Evolutionary conservation across 2,888 invertebrate species (phyloP), one percentile per base, ranked within the genome.

Genomic region (Theretra japonica): DNA sequence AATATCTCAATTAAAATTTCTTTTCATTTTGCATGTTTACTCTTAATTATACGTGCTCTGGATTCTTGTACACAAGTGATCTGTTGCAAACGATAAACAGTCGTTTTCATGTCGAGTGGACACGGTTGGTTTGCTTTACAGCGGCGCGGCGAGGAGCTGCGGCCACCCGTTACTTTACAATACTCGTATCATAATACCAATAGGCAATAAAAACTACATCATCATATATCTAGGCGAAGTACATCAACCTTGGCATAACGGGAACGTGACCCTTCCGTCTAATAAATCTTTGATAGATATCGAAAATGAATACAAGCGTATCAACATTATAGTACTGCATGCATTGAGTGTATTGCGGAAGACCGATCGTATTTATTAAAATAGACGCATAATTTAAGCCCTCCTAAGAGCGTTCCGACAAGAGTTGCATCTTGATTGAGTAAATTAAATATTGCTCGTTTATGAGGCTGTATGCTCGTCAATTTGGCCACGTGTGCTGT

Each of bases 51-150:
- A 41, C 23, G 41, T 74, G 76, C 68, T 77, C 75, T 77, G 74
- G 76, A 79, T 77, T 75, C 75, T 75, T 75, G 72, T 69, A 70
- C 68, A 75, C 75, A 60, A 80, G 48, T 75, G 77, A 78, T 78
- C 79, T 78, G 75, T 76, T 72, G 74, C 73, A 74, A 73, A 79
- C 33, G 70, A 71, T 71, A 71, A 70, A 53, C 70, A 70, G 71
- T 74, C 72, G 69, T 78, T 79, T 75, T 79, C 82, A 58, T 82
- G 79, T 75, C 76, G 59, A 71, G 73, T 76, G 75, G 78, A 75
- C 84, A 85, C 82, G 88, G 86, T 82, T 82, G 83, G 86, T 75
- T 85, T 78, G 83, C 80, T 86, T 82, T 83, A 86, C 80, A 79
- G 80, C 80, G 80, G 79, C 81, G 77, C 74, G 79, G 53, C 53